A percentile compares a stretch with the other conserved stretches of the same genome.
Evolutionary conservation across 2,888 invertebrate genomes (phyloP).

Genomic region (Aethes cnicana): DNA sequence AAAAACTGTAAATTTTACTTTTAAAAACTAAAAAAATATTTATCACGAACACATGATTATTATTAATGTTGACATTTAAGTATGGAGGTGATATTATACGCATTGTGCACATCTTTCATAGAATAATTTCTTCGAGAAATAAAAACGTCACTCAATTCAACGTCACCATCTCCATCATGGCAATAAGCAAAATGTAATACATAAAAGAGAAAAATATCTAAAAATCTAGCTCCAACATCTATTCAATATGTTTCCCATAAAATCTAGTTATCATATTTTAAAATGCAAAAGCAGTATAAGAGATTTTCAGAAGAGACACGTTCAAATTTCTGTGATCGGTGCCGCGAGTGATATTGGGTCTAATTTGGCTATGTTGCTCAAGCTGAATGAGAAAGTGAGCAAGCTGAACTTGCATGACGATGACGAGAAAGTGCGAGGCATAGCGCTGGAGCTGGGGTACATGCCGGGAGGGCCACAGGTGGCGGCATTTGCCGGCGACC

Average conservation of each 20-base stretch:
- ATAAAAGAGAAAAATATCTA: background rate
- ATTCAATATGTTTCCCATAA: conserved; percentile 38
- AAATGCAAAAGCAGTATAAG: conserved; percentile 22
- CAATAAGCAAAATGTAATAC: conserved; percentile 9
- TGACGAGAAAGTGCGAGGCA: conserved; percentile 47
- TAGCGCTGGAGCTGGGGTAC: conserved; percentile 51
- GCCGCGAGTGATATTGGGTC: conserved; percentile 56
- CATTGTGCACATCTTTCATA: background rate
- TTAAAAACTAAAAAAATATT: too few species aligned
- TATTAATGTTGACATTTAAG: background rate
- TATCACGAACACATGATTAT: too few species aligned
- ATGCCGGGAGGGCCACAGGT: conserved; percentile 53
- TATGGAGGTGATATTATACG: background rate
- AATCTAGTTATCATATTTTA: conserved; percentile 11
- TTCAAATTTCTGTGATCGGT: conserved; percentile 62
- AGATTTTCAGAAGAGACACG: conserved; percentile 37
- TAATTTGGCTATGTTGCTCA: conserved; percentile 55
- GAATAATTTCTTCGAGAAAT: too few species aligned
- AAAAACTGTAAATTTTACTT: background rate
- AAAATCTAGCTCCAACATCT: background rate
- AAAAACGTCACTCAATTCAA: too few species aligned
- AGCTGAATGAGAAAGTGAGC: conserved; percentile 52
- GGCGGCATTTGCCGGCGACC: conserved; percentile 42
- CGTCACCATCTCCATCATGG: background rate
- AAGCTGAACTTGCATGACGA: conserved; percentile 56